Percentiles rank a stretch among this genome's conserved stretches.
Conservation (phyloP, 1,140 invertebrate genomes). For the Chelonus insularis region DNA sequence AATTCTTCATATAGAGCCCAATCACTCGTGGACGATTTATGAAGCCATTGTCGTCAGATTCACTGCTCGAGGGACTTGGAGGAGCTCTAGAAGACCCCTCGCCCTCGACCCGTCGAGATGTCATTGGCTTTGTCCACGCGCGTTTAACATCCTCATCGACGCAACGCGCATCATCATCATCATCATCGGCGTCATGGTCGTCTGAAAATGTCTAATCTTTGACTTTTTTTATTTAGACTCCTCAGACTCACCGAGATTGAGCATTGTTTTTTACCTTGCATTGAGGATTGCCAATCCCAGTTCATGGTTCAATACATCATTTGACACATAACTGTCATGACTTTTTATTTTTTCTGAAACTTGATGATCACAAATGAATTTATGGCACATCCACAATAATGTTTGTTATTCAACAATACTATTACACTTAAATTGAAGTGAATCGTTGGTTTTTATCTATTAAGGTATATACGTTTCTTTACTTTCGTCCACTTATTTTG, state of each 20-base stretch:
- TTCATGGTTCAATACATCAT: slow-evolving; percentile 6
- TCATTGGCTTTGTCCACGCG: slow-evolving; percentile 46
- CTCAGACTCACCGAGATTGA: not conserved
- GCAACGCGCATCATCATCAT: not conserved
- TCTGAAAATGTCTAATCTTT: not conserved
- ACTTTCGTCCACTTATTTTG: too few relatives aligned
- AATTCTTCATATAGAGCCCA: slow-evolving; percentile 45
- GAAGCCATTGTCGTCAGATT: slow-evolving; percentile 54
- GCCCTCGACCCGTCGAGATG: slow-evolving; percentile 53
- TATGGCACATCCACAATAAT: too few relatives aligned
- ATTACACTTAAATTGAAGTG: too few relatives aligned
- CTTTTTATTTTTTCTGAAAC: not conserved
- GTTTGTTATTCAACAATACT: too few relatives aligned
- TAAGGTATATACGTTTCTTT: too few relatives aligned
- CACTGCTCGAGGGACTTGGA: slow-evolving; percentile 53
- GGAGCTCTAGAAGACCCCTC: slow-evolving; percentile 48
- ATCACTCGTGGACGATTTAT: slow-evolving; percentile 47
- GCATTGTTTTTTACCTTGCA: not conserved
- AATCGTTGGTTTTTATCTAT: too few relatives aligned
- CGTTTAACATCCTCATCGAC: slow-evolving; percentile 1
- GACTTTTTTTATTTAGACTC: not conserved
- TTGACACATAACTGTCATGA: slow-evolving; percentile 8
- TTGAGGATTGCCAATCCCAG: not conserved
- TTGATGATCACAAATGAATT: slow-evolving; percentile 14
- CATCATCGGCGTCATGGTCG: not conserved